Base-by-base conservation (phyloP, 2,797 vertebrate genomes). In the Nyctibius grandis region DNA sequence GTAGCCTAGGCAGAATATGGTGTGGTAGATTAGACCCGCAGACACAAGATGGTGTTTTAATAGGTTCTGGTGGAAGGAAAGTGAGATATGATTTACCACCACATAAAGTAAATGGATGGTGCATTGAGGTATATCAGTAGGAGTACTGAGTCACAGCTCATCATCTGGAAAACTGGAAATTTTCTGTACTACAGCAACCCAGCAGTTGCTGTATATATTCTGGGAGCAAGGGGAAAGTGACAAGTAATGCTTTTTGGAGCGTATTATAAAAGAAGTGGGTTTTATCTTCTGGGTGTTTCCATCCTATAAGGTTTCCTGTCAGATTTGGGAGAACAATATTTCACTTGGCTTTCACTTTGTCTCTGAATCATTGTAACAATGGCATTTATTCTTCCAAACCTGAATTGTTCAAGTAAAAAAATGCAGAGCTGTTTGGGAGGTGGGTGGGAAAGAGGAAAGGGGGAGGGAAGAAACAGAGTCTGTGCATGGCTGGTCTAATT, bases 91-190 rank as follows among this genome's bases (percentile, higher is more conserved):
- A 80, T 90, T 91, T 95, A 95, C 51, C 75, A 80, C 36, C 79
- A 86, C 63, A 61, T 73, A 90, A 97, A 96, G 69, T 70, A 96
- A 97, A 93, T 92, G 77, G 74, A 91, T 96, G 74, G 63, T 84
- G 82, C 84, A 40, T 29, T 82, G 72, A 95, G 84, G 88, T 90
- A 28, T 75, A 85, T 91, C 76, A 95, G 88, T 89, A 81, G 89
- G 78, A 97, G 82, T 96, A 89, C 88, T 91, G 89, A 97, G 93
- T 96, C 74, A 96, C 76, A 95, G 92, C 92, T 89, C 91, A 88
- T 96, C 96, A 95, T 93, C 95, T 95, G 93, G 93, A 96, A 85
- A 95, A 93, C 80, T 89, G 91, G 92, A 96, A 95, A 90, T 85
- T 85, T 78, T 97, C 79, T 91, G 61, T 60, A 85, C 78, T 81